Percentiles rank a stretch among this genome's conserved stretches.
Conservation (phyloP, 1,140 invertebrate genomes). For the Drosophila sp. region DNA sequence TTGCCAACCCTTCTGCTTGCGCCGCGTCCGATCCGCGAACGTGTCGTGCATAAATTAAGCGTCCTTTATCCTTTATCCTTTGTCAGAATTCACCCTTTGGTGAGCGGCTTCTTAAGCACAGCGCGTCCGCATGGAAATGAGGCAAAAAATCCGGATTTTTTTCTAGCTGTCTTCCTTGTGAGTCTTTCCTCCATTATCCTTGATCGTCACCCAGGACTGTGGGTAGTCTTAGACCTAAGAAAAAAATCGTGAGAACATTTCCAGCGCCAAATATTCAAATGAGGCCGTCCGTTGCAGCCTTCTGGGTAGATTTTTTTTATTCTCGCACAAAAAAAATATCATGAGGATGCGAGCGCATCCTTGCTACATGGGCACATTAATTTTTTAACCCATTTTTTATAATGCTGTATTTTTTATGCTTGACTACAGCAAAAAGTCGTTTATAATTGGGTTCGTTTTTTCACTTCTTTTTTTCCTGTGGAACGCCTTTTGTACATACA, state of each 20-base stretch:
- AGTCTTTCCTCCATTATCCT: slow-evolving; percentile 60
- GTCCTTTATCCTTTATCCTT: slow-evolving; percentile 55
- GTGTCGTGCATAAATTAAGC: slow-evolving; percentile 80
- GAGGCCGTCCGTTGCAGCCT: slow-evolving; percentile 66
- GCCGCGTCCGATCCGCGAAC: slow-evolving; percentile 73
- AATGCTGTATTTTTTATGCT: slow-evolving; percentile 73
- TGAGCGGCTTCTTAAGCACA: slow-evolving; percentile 38
- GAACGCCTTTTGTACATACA: slow-evolving; percentile 48
- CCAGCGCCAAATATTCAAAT: slow-evolving; percentile 77
- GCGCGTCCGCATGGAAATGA: slow-evolving; percentile 82
- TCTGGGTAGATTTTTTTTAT: slow-evolving; percentile 55
- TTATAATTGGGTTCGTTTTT: slow-evolving; percentile 68
- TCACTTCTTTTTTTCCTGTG: slow-evolving; percentile 54
- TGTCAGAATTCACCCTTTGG: slow-evolving; percentile 60
- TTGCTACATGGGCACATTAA: slow-evolving; percentile 41
- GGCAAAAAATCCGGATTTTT: slow-evolving; percentile 83
- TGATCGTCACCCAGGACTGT: slow-evolving; percentile 73
- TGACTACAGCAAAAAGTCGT: slow-evolving; percentile 78
- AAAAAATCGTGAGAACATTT: slow-evolving; percentile 82
- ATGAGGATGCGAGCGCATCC: slow-evolving; percentile 62
- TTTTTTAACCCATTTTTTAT: slow-evolving; percentile 77
- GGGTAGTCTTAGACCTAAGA: slow-evolving; percentile 40
- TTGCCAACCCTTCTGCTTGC: slow-evolving; percentile 62
- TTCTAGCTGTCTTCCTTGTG: slow-evolving; percentile 55
- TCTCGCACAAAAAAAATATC: slow-evolving; percentile 47